phyloP scores from a whole-genome alignment of 2,113 vertebrate genomes.

The Ornithorhynchus anatinus region DNA sequence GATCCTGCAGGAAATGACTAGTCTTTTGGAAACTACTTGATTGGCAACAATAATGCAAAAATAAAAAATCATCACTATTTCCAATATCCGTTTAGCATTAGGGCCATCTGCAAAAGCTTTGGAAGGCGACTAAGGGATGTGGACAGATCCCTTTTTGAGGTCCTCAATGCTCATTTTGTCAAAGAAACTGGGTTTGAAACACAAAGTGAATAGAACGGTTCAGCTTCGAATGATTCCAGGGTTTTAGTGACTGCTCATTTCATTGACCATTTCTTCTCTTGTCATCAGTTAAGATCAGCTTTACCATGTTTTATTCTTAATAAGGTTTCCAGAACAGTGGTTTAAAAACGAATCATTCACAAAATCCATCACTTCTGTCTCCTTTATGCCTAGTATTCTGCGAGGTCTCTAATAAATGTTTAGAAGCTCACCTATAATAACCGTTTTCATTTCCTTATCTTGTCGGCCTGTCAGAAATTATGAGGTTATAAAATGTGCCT shows the following conservation, averaged over 20 bases:
- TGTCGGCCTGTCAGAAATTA: background rate
- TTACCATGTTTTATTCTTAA: background rate
- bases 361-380: background rate
- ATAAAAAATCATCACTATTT: background rate
- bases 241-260: background rate
- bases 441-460: background rate
- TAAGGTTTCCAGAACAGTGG: background rate
- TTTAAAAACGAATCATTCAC: background rate
- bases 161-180: background rate
- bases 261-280: background rate
- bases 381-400: background rate
- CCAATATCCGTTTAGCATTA: conserved; percentile 7
- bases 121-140: background rate
- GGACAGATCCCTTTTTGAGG: background rate
- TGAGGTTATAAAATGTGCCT: background rate
- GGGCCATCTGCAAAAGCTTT: background rate
- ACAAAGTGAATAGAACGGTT: background rate
- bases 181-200: conserved; percentile 9
- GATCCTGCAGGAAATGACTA: too few species aligned
- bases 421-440: background rate
- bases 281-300: background rate
- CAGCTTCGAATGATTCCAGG: background rate
- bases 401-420: background rate
- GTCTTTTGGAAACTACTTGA: background rate
- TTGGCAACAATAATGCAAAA: conserved; percentile 11